Base-by-base conservation (phyloP, 2,113 vertebrate species). In the Trochalopteron elliotii region DNA sequence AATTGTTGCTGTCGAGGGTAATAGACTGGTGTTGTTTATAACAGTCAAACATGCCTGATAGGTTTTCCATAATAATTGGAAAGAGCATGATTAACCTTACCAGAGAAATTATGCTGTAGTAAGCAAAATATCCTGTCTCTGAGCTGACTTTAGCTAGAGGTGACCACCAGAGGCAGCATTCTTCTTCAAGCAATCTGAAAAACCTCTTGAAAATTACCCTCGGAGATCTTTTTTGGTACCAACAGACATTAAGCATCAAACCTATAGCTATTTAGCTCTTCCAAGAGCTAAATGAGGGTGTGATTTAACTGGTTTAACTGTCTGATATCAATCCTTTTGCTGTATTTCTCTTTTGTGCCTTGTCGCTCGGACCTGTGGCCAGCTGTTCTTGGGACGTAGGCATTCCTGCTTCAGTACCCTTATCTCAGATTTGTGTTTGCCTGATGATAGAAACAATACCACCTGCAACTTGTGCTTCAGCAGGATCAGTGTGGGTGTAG, bases 1-100 rank as follows among this genome's bases (percentile, higher is more conserved):
- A 91, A 91, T 94, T 94, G 93, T 94, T 77, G 85, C 71, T 96
- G 87, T 95, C n/a, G 1, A 83, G 64, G 27, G 78, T 95, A 95
- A 92, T 90, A 93, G 82, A 77, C 75, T 93, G 83, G 52, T 70
- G 55, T n/a, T 92, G 87, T 94, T 95, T 90, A 71, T 93, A 94
- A 77, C 78, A 93, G 75, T 90, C 87, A 94, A 93, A 95, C 50
- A 40, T 81, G 87, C 83, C 75, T 94, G 68, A 85, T 91, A 78
- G 79, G 68, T 47, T 93, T 96, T 95, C 82, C 60, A 49, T 86
- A 83, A 93, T 95, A 96, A 94, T 68, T 80, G 63, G 70, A 85
- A 93, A 76, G 59, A 96, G 28, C 2, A 6, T 83, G 79, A 91
- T 94, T 91, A 95, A 87, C 82, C 78, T 87, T 95, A 91, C 75